These are phyloP conservation scores for Tetramorium simillimum DNA, from an alignment of 1,140 invertebrate genomes.

Conservation along the genomic window DNA sequence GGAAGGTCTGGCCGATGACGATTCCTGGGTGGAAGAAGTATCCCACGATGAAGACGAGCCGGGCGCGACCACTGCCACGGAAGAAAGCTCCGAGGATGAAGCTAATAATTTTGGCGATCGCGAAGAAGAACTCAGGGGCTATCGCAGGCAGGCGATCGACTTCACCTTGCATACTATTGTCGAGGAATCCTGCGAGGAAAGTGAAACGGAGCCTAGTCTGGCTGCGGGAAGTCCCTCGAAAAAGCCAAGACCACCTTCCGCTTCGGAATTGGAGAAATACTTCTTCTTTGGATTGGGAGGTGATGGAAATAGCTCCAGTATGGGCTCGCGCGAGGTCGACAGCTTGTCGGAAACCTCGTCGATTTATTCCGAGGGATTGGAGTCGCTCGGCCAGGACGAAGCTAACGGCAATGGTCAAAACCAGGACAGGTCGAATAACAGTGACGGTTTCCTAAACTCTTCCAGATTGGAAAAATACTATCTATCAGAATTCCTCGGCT, in stretches of 20 bases:
- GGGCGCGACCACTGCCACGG: slow-evolving; percentile 83
- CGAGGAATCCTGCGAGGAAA: slow-evolving; percentile 97
- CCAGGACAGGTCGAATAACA: slow-evolving; percentile 86
- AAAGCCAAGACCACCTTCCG: slow-evolving; percentile 88
- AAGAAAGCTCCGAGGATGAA: slow-evolving; percentile 86
- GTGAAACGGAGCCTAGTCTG: slow-evolving; percentile 89
- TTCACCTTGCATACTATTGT: slow-evolving; percentile 97
- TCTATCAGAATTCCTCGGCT: slow-evolving; percentile 93
- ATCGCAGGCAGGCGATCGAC: slow-evolving; percentile 92
- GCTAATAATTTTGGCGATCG: slow-evolving; percentile 86
- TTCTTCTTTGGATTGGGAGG: slow-evolving; percentile 95
- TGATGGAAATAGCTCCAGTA: slow-evolving; percentile 87
- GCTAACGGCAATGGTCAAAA: slow-evolving; percentile 62
- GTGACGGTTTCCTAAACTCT: slow-evolving; percentile 90
- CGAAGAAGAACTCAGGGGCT: slow-evolving; percentile 93
- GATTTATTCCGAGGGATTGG: slow-evolving; percentile 93
- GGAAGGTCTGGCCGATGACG: slow-evolving; percentile 93
- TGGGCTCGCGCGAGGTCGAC: slow-evolving; percentile 87
- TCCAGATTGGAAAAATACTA: slow-evolving; percentile 96
- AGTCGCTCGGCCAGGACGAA: slow-evolving; percentile 88
- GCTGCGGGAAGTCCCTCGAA: slow-evolving; percentile 82
- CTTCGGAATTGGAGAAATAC: slow-evolving; percentile 95
- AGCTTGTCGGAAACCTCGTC: slow-evolving; percentile 95
- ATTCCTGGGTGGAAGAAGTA: slow-evolving; percentile 94
- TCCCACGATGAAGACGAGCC: slow-evolving; percentile 90